Evolutionary conservation across 2,888 invertebrate species (phyloP).

Genomic region (Tenthredo distinguenda): DNA sequence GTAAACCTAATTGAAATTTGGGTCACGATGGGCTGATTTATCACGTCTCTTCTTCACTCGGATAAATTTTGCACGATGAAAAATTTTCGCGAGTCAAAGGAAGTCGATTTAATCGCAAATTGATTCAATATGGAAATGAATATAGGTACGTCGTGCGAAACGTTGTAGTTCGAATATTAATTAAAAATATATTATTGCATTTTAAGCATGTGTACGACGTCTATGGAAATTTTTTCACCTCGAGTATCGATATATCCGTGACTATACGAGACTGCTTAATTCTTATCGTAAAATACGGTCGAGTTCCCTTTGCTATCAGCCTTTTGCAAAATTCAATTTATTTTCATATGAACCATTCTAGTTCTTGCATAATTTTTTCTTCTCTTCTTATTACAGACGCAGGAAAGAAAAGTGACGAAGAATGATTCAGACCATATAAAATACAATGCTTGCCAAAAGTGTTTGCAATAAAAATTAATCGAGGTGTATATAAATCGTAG

Average conservation of each 20-base stretch:
- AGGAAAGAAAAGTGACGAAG: neutral
- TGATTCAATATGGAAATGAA: neutral
- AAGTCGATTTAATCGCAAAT: neutral
- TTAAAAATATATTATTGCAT: neutral
- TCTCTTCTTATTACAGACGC: constrained; percentile 6
- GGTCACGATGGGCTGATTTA: neutral
- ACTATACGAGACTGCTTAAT: neutral
- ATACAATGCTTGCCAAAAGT: neutral
- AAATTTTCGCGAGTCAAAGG: neutral
- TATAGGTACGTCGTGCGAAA: neutral
- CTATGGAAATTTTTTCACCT: neutral
- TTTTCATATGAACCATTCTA: neutral
- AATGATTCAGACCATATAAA: neutral
- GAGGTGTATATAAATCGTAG: neutral
- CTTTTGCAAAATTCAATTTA: neutral
- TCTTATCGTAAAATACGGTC: neutral
- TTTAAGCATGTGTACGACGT: neutral
- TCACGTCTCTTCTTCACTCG: neutral
- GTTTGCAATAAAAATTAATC: neutral
- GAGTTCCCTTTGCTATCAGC: neutral
- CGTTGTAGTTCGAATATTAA: constrained; percentile 18
- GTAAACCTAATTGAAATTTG: neutral
- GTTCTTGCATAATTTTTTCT: neutral
- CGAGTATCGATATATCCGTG: neutral
- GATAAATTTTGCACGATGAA: neutral